A percentile compares a stretch with the other conserved stretches of the same genome.
Evolutionary conservation across 2,113 vertebrate species (phyloP).

Genomic region (Trogon melanurus): DNA sequence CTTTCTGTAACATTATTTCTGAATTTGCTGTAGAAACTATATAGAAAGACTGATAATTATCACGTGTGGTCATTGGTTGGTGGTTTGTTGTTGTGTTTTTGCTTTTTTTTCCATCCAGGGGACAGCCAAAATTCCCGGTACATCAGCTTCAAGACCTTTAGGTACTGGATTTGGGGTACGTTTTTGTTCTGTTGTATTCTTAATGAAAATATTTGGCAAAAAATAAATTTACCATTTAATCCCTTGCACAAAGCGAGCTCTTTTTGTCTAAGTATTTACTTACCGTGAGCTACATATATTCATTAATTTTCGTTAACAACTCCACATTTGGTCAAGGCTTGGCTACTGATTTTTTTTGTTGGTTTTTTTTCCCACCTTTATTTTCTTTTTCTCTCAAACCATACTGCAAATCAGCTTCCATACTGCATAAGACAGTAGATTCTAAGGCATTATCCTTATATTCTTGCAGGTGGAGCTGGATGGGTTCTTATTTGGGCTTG

Average conservation of each 20-base stretch:
- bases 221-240: background rate
- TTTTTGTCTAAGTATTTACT: background rate
- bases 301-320: background rate
- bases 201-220: background rate
- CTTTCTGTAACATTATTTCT: background rate
- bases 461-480: background rate
- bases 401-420: background rate
- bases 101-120: conserved; percentile 73
- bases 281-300: background rate
- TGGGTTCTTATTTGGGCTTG: background rate
- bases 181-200: conserved; percentile 46
- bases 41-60: background rate
- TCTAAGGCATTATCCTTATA: background rate
- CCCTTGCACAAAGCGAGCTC: background rate
- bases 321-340: background rate
- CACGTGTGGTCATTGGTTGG: background rate
- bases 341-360: background rate
- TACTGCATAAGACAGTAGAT: background rate
- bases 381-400: background rate
- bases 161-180: conserved; percentile 89
- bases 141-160: conserved; percentile 84
- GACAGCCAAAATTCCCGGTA: conserved; percentile 90
- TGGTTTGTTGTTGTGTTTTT: background rate
- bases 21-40: background rate
- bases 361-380: background rate